Conservation (phyloP, 2,797 vertebrate genomes). For the Halcyon badia region DNA sequence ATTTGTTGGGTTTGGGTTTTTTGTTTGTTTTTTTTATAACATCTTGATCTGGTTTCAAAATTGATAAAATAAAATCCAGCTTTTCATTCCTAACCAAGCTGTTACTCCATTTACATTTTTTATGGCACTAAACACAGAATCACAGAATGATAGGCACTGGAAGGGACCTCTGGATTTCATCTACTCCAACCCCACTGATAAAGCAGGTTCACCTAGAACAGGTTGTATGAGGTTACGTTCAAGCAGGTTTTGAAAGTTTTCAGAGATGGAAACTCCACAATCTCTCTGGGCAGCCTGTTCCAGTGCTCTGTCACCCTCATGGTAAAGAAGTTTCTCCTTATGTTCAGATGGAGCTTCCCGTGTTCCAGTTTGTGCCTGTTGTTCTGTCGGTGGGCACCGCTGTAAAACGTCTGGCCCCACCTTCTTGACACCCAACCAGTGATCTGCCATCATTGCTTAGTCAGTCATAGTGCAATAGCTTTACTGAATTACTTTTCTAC, state of each 20-base stretch:
- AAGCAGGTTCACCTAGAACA: too few species aligned
- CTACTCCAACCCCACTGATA: neutral
- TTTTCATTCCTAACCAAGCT: neutral
- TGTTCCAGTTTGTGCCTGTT: too few species aligned
- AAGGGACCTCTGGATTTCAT: neutral
- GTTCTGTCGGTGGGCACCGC: too few species aligned
- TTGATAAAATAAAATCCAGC: neutral
- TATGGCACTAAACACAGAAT: neutral
- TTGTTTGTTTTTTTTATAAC: neutral
- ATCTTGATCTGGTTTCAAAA: neutral
- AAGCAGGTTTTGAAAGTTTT: too few species aligned
- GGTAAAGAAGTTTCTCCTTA: too few species aligned
- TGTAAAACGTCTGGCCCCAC: too few species aligned
- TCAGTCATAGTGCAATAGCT: neutral
- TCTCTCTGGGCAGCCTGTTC: too few species aligned
- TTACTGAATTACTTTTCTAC: neutral
- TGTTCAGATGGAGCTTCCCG: too few species aligned
- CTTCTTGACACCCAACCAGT: neutral
- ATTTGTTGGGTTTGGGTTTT: neutral
- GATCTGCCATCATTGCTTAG: neutral
- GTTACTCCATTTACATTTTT: neutral
- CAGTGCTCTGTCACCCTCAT: too few species aligned
- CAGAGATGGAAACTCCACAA: too few species aligned
- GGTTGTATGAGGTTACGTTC: too few species aligned
- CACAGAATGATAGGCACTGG: neutral